phyloP scores from a whole-genome alignment of 2,113 vertebrate genomes.

The Barnardius zonarius region DNA sequence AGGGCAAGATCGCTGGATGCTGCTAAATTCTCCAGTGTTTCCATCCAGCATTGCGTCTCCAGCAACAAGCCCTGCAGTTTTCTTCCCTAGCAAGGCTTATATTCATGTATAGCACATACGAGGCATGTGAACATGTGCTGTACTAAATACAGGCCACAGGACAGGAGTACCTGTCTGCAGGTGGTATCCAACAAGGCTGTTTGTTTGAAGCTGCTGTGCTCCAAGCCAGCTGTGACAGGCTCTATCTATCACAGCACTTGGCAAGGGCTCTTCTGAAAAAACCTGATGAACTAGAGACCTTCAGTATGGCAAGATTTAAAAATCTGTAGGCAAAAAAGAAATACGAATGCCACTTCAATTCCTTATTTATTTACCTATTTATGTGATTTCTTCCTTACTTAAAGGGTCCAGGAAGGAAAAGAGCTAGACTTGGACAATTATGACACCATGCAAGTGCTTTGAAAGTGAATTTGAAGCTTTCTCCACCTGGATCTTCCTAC shows the following conservation, averaged over 20 bases:
- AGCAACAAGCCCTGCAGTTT: neutral
- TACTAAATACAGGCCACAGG: neutral
- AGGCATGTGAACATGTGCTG: fast-evolving
- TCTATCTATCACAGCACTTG: fast-evolving
- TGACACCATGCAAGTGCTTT: neutral
- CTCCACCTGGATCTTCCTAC: neutral
- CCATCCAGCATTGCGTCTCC: neutral
- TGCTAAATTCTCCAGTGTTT: neutral
- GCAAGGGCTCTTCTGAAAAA: neutral
- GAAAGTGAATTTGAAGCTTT: neutral
- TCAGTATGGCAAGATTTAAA: neutral
- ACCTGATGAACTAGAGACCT: neutral
- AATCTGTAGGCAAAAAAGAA: neutral
- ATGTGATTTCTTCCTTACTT: neutral
- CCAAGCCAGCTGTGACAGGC: neutral
- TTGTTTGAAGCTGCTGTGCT: neutral
- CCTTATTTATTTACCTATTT: neutral
- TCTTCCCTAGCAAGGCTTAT: neutral
- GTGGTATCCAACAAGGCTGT: neutral
- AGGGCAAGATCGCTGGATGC: neutral
- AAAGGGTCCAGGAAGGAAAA: neutral
- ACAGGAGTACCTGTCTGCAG: neutral
- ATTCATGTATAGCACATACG: fast-evolving
- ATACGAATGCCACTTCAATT: neutral
- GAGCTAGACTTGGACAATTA: neutral